Evolutionary conservation across 2,888 invertebrate species (phyloP).

Genomic region (Hyles lineata): DNA sequence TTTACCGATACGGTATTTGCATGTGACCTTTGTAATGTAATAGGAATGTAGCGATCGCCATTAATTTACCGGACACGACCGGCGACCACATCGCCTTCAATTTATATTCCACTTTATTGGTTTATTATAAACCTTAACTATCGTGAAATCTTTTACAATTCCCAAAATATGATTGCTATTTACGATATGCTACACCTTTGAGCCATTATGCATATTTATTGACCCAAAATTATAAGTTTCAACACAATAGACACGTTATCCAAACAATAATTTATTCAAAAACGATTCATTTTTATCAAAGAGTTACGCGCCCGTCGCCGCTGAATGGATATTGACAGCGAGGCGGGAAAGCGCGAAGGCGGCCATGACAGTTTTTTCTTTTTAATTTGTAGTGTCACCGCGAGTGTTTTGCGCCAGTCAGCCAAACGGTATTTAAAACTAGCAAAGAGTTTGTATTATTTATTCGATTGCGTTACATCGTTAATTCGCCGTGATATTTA

Average conservation of each 20-base stretch:
- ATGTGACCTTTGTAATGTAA: slow-evolving; percentile 23
- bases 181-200: slow-evolving; percentile 13
- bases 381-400: slow-evolving; percentile 62
- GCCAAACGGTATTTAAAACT: slow-evolving; percentile 23
- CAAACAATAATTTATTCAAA: slow-evolving; percentile 56
- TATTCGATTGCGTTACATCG: slow-evolving; percentile 37
- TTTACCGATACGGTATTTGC: slow-evolving; percentile 12
- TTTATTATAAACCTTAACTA: background rate
- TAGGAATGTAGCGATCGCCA: background rate
- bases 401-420: slow-evolving; percentile 58
- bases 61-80: slow-evolving; percentile 13
- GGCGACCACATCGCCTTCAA: background rate
- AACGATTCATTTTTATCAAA: slow-evolving; percentile 54
- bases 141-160: background rate
- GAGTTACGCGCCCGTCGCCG: slow-evolving; percentile 49
- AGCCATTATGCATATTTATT: slow-evolving; percentile 17
- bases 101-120: slow-evolving; percentile 4
- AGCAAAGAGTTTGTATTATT: slow-evolving; percentile 32
- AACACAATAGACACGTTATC: slow-evolving; percentile 29
- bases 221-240: slow-evolving; percentile 25
- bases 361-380: slow-evolving; percentile 66
- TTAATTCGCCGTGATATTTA: slow-evolving; percentile 30
- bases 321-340: slow-evolving; percentile 67
- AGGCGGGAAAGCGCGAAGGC: slow-evolving; percentile 64
- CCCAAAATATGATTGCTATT: slow-evolving; percentile 14